A percentile compares a stretch with the other conserved stretches of the same genome.
These are phyloP conservation scores for Columba janthina DNA, from an alignment of 2,113 vertebrate species.

Conservation along the genomic window DNA sequence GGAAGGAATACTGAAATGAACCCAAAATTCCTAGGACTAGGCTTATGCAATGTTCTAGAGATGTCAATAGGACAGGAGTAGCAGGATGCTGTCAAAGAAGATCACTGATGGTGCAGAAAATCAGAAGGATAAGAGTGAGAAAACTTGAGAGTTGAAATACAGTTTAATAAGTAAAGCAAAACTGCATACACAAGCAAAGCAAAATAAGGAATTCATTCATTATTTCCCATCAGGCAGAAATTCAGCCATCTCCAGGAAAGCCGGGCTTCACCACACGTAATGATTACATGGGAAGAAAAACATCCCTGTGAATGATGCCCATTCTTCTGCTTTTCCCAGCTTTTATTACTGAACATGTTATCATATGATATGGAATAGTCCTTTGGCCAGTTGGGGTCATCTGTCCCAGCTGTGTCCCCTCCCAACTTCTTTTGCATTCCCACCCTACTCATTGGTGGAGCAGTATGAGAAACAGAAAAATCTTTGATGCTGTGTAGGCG, in stretches of 20 bases:
- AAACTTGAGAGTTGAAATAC: background rate
- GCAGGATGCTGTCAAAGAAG: background rate
- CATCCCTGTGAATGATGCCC: background rate
- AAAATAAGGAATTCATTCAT: background rate
- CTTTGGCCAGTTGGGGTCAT: background rate
- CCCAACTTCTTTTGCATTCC: background rate
- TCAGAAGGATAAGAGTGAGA: background rate
- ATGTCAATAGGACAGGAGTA: background rate
- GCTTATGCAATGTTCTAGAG: background rate
- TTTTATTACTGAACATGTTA: background rate
- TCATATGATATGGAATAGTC: background rate
- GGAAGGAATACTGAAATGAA: background rate
- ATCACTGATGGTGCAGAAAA: background rate
- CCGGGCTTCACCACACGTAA: background rate
- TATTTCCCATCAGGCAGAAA: background rate
- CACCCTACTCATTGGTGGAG: fast-evolving
- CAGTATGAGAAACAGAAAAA: background rate
- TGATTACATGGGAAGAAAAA: background rate
- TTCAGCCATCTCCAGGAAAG: background rate
- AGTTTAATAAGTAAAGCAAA: background rate
- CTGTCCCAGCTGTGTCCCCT: background rate
- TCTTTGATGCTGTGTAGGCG: background rate
- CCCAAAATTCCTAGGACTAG: background rate
- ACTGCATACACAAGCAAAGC: background rate
- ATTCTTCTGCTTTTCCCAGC: background rate